Evolutionary conservation across 2,888 invertebrate species (phyloP), one percentile per base, ranked within the genome.

Genomic region (Diachrysia chrysitis): DNA sequence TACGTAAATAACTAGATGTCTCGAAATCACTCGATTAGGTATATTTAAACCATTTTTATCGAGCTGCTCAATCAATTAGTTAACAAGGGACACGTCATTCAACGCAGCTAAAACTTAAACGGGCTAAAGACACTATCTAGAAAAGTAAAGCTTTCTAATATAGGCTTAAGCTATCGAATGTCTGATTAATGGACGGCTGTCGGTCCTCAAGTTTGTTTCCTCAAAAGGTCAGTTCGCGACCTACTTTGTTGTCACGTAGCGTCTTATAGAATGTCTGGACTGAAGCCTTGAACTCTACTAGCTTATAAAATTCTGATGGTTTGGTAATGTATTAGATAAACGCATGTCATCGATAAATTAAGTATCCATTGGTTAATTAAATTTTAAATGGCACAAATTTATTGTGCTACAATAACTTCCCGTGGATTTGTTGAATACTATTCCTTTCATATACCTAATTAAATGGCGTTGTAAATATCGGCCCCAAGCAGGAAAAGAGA

Each of bases 101-200:
- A 42, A 42, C 37, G 14, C 3, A 9, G 10, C 10, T n/a, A 6
- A 6, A 42, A 42, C 5, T 42, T 6, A 42, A 42, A 42, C 42
- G 42, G 6, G n/a, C 42, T n/a, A n/a, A 42, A n/a, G 19, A 19
- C 21, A 51, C 14, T 21, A 19, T 51, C 48, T 51, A 51, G 21
- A 48, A 19, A 42, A n/a, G 42, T 5, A n/a, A 42, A 42, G 42
- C 42, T 19, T 4, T 21, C 2, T 12, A 3, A 12, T 12, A 51
- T 51, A 19, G 19, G 48, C 48, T 51, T 19, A 19, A 51, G 48
- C 48, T 51, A 19, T 21, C 48, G 19, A 51, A 51, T 51, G 48
- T 51, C 48, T 51, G 48, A 51, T 19, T 51, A 51, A 19, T 21
- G 19, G 48, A 19, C 21, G 21, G 10, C 12, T 51, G 48, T 19